Evolutionary conservation across 2,888 invertebrate genomes (phyloP).

Genomic region (Folsomia candida): DNA sequence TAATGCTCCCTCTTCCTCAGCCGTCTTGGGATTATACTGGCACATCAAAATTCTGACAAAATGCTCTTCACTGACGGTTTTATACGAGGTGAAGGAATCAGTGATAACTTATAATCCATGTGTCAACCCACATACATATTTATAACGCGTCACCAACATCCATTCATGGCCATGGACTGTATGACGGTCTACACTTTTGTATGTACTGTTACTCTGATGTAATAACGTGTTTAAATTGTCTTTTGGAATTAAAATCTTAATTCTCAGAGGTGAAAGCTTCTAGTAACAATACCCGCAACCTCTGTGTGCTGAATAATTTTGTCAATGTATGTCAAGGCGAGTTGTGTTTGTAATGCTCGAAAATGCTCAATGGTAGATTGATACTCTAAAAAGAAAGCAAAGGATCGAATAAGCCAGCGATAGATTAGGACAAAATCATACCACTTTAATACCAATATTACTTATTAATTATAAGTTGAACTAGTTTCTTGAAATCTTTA

Average conservation of each 20-base stretch:
- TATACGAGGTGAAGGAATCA: not conserved
- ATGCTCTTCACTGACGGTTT: not conserved
- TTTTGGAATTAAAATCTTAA: not conserved
- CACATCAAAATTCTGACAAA: not conserved
- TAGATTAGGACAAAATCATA: too few relatives aligned
- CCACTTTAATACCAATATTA: too few relatives aligned
- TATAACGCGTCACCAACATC: too few relatives aligned
- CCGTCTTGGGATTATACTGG: not conserved
- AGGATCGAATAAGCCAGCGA: not conserved
- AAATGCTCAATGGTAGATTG: constrained; percentile 19
- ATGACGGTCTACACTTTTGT: not conserved
- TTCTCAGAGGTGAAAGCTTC: not conserved
- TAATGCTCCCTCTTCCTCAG: not conserved
- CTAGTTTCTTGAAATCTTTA: too few relatives aligned
- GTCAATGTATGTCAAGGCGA: not conserved
- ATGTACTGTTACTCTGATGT: not conserved
- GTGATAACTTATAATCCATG: not conserved
- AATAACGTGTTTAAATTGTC: not conserved
- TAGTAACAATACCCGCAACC: not conserved
- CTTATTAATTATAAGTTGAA: too few relatives aligned
- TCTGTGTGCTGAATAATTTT: too few relatives aligned
- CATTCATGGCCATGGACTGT: too few relatives aligned
- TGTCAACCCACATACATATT: not conserved
- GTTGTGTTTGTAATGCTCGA: constrained; percentile 12
- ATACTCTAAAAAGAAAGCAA: not conserved